Percentiles rank a stretch among this genome's conserved stretches.
Evolutionary conservation across 2,888 invertebrate species (phyloP).

Genomic region (Cephus rjabovi): DNA sequence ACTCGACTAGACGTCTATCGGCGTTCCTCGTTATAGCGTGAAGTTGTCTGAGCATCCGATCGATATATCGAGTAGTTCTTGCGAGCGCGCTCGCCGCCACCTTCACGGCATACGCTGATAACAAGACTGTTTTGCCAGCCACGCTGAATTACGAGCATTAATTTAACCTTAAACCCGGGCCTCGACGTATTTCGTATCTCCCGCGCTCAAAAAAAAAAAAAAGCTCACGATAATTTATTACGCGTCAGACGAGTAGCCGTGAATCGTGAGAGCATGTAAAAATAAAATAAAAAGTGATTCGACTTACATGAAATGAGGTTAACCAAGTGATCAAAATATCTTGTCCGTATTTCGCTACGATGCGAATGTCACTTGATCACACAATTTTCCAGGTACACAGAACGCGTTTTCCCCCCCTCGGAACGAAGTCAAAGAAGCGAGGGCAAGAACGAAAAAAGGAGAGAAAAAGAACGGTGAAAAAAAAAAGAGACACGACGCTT

Average conservation of each 20-base stretch:
- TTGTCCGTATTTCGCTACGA: neutral
- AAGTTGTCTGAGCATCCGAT: slow-evolving; percentile 38
- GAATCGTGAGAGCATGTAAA: neutral
- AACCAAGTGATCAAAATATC: neutral
- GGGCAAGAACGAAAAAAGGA: neutral
- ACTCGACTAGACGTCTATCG: neutral
- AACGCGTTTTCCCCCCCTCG: neutral
- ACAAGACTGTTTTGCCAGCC: slow-evolving; percentile 52
- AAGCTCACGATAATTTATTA: slow-evolving; percentile 14
- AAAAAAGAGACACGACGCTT: neutral
- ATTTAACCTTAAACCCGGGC: slow-evolving; percentile 35
- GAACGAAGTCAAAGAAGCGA: neutral
- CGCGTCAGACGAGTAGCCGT: neutral
- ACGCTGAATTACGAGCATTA: slow-evolving; percentile 43
- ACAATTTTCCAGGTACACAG: neutral
- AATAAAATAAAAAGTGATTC: neutral
- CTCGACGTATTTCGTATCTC: slow-evolving; percentile 9
- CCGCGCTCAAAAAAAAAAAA: slow-evolving; percentile 18
- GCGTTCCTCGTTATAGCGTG: neutral
- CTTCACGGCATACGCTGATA: slow-evolving; percentile 58
- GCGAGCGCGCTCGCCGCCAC: slow-evolving; percentile 40
- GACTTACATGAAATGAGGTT: neutral
- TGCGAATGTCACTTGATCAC: neutral
- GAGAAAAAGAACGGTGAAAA: neutral
- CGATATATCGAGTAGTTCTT: slow-evolving; percentile 59